Evolutionary conservation across 1,140 invertebrate species (phyloP), one percentile per base, ranked within the genome.

Genomic region (Bathynomus jamesi): DNA sequence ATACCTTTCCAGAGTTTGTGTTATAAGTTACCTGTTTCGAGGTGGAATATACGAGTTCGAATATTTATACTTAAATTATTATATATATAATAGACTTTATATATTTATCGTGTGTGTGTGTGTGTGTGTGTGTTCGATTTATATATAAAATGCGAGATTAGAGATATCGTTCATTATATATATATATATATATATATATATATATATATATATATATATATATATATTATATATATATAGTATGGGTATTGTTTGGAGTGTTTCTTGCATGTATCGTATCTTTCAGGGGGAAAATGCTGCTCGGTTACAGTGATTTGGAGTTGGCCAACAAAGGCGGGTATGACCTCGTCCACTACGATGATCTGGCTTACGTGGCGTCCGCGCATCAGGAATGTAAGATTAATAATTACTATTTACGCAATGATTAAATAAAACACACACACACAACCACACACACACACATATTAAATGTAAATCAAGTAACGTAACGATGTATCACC

Each of bases 311-410:
- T 2, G 96, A 98, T 80, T 86, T 90, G 0, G 96, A 98, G 80
- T 83, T 98, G 62, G 89, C 91, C 3, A 93, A 92, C 78, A 91
- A 95, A 84, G 94, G 94, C 29, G 94, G 95, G 70, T 99, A 99
- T 82, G 94, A 98, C 84, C 86, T 98, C 79, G 93, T 99, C 67
- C 82, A 99, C 84, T 96, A 95, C 79, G 95, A 97, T 81, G 97
- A 99, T 82, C 84, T 98, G 61, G 91, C 92, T 2, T 99, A 98
- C 81, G 95, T 98, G 8, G 93, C 96, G n/a, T 96, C 93, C 79
- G 96, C 96, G 65, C 97, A 99, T 84, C 94, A 97, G 87, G 95
- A 99, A 89, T 85, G 96, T 99, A 87, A 93, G 94, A 88, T 25
- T 62, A 65, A 21, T 17, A 27, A 8, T 4, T n/a, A n/a, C n/a